Percentiles rank a stretch among this genome's conserved stretches.
These are phyloP conservation scores for Pollenia labialis DNA, from an alignment of 2,888 invertebrate species.

Conservation along the genomic window DNA sequence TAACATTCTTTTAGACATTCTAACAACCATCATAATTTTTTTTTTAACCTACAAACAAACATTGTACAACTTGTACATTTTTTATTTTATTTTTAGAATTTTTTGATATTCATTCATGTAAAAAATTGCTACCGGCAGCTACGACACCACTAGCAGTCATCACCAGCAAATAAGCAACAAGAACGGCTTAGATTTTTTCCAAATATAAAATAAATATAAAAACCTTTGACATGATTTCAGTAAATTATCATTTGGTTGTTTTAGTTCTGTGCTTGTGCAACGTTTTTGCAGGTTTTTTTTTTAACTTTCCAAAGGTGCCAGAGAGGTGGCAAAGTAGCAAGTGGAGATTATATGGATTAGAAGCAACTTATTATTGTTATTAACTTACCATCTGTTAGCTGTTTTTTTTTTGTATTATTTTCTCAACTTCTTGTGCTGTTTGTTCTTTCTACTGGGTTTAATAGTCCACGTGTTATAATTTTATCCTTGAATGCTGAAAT, in stretches of 20 bases:
- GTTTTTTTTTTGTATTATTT: slow-evolving; percentile 13
- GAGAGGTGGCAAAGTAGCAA: slow-evolving; percentile 23
- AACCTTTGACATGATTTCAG: slow-evolving; percentile 69
- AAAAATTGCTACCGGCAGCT: slow-evolving; percentile 63
- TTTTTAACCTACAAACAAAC: slow-evolving; percentile 47
- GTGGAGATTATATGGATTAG: slow-evolving; percentile 57
- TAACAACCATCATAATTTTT: slow-evolving; percentile 36
- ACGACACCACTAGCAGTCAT: slow-evolving; percentile 14
- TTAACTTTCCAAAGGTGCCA: slow-evolving; percentile 13
- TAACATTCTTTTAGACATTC: slow-evolving; percentile 65
- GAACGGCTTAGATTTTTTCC: slow-evolving; percentile 33
- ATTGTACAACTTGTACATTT: slow-evolving; percentile 31
- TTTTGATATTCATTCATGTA: slow-evolving; percentile 64
- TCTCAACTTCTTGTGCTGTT: slow-evolving; percentile 14
- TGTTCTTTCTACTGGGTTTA: slow-evolving; percentile 33
- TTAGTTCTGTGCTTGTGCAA: slow-evolving; percentile 5
- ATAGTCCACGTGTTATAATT: slow-evolving; percentile 65
- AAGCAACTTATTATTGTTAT: slow-evolving; percentile 66
- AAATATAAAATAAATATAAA: slow-evolving; percentile 37
- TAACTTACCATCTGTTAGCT: slow-evolving; percentile 69
- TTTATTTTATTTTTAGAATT: slow-evolving; percentile 9
- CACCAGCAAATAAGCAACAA: slow-evolving; percentile 26
- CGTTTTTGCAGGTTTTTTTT: background rate
- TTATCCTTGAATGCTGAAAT: slow-evolving; percentile 71
- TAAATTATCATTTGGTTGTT: slow-evolving; percentile 47